Base-by-base conservation (phyloP, 2,888 invertebrate species). In the Perithous albicinctus region DNA sequence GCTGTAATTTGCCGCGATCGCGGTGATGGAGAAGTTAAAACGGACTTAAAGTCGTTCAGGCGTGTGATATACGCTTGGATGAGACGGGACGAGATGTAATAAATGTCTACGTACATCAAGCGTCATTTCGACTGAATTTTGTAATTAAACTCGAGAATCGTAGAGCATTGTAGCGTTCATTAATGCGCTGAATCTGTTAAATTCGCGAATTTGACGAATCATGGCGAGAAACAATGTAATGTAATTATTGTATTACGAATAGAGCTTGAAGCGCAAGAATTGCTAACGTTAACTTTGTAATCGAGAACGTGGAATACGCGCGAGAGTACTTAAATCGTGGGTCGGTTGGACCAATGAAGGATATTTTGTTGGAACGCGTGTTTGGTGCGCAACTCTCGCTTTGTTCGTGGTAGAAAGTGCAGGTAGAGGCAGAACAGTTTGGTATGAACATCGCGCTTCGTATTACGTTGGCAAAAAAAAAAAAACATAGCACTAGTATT, bases 401-500 rank as follows among this genome's bases (percentile, higher is more conserved):
- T 51, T 8, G 1, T 51, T 69, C 23, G 15, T 41, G 23, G 1
- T 61, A 38, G 35, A 4, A 38, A 20, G 5, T 15, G 10, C 35
- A 35, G 15, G 32, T 15, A 29, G 38, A 26, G 54, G 48, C 23
- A n/a, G 41, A 18, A 7, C 1, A 26, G 32, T 63, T 63, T 2
- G n/a, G n/a, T 38, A 18, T 29, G 12, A 61, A 48, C 26, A 18
- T 56, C 29, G 51, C 51, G 70, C 59, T 76, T 81, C 61, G 78
- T 73, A 72, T 83, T 74, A 35, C 64, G 41, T 78, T 70, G 54
- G n/a, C n/a, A 66, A 64, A 41, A 43, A 63, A 35, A 15, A 38
- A 63, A 15, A n/a, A 59, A 59, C 41, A 64, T 75, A 61, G 51
- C 73, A 46, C 61, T 63, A 78, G 64, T 75, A 70, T 80, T 35